Conservation (phyloP, 1,140 invertebrate species). For the Heliconius hewitsoni region DNA sequence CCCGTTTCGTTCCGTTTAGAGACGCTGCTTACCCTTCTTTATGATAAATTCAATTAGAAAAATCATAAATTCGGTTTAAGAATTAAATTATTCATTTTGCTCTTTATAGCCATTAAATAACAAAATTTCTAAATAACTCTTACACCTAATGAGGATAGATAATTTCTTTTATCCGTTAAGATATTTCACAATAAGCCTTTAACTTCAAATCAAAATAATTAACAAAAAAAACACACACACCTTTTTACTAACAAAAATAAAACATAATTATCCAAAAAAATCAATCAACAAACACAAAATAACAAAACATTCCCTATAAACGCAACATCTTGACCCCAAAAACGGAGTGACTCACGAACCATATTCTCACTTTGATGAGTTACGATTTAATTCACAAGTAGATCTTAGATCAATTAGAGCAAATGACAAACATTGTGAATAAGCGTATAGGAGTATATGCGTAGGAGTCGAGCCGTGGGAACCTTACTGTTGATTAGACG, state of each 20-base stretch:
- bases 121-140: too few species aligned
- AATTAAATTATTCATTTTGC: too few species aligned
- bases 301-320: background rate
- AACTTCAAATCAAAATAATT: too few species aligned
- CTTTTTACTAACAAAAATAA: background rate
- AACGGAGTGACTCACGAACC: slow-evolving; percentile 24
- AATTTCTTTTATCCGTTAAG: too few species aligned
- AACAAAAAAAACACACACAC: too few species aligned
- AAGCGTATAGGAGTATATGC: slow-evolving; percentile 45
- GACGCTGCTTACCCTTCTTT: too few species aligned
- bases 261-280: background rate
- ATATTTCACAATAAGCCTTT: too few species aligned
- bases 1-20: too few species aligned
- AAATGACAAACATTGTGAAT: slow-evolving; percentile 72
- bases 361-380: slow-evolving; percentile 42
- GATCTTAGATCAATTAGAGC: slow-evolving; percentile 74
- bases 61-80: too few species aligned
- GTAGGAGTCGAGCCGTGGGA: slow-evolving; percentile 71
- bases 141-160: too few species aligned
- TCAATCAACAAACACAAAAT: background rate
- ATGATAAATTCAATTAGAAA: too few species aligned
- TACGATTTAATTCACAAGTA: slow-evolving; percentile 72
- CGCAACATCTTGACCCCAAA: slow-evolving; percentile 13
- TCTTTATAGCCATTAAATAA: too few species aligned
- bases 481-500: slow-evolving; percentile 59